phyloP scores from a whole-genome alignment of 2,797 vertebrate genomes.

The Phoeniculus purpureus region DNA sequence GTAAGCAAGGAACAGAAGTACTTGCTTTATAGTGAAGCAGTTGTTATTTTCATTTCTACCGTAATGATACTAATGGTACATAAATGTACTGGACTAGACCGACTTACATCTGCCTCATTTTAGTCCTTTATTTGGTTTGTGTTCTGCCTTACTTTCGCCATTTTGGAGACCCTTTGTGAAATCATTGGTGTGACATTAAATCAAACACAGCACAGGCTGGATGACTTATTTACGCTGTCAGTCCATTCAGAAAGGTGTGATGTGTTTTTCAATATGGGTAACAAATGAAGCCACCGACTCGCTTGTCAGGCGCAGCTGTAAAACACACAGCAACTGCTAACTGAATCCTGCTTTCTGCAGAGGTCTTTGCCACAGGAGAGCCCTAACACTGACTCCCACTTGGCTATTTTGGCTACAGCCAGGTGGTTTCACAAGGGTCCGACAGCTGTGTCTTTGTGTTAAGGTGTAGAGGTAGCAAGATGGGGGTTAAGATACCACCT shows the following conservation, averaged over 20 bases:
- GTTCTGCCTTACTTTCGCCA: neutral
- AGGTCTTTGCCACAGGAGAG: neutral
- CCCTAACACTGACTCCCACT: accelerated
- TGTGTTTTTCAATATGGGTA: neutral
- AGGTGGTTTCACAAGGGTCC: accelerated
- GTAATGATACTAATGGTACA: neutral
- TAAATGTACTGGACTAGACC: neutral
- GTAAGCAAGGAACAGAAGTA: neutral
- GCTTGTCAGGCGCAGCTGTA: neutral
- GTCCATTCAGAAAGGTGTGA: neutral
- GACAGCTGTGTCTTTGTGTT: neutral
- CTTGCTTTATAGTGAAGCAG: neutral
- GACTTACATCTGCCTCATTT: neutral
- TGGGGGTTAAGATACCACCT: neutral
- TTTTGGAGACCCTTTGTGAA: neutral
- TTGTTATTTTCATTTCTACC: neutral
- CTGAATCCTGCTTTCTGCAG: neutral
- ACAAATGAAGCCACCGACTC: neutral
- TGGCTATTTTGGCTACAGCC: no score
- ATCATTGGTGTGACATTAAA: neutral
- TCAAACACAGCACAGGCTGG: neutral
- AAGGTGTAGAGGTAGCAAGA: neutral
- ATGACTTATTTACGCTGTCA: neutral
- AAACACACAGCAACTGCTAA: neutral
- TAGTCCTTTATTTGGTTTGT: neutral